A percentile compares a stretch with the other conserved stretches of the same genome.
phyloP scores from a whole-genome alignment of 2,888 invertebrate genomes.

The Xestia rhomboidea region DNA sequence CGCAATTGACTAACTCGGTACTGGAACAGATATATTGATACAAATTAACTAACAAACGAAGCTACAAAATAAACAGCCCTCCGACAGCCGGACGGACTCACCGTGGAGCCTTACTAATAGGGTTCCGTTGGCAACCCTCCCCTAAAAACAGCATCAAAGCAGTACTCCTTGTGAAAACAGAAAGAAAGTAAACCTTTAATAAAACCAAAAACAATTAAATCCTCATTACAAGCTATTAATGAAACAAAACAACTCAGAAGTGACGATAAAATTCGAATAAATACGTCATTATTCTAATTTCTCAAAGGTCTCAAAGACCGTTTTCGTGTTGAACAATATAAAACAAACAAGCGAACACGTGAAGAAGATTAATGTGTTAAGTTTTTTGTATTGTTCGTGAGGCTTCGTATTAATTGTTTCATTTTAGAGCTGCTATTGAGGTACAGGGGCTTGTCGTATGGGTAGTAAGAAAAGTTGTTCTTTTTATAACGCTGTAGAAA shows the following conservation, averaged over 20 bases:
- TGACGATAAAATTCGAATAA: constrained; percentile 72
- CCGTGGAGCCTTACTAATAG: no score
- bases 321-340: constrained; percentile 80
- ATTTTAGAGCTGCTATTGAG: constrained; percentile 80
- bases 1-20: background rate
- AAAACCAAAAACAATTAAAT: constrained; percentile 3
- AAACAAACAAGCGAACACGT: constrained; percentile 81
- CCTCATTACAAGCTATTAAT: constrained; percentile 34
- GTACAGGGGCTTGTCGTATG: constrained; percentile 75
- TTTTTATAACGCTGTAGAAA: constrained; percentile 67
- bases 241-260: constrained; percentile 44
- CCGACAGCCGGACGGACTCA: background rate
- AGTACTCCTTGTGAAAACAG: background rate
- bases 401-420: constrained; percentile 85
- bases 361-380: constrained; percentile 83
- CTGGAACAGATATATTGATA: background rate
- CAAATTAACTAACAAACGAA: background rate
- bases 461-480: constrained; percentile 55
- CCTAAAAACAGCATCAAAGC: background rate
- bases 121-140: background rate
- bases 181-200: background rate
- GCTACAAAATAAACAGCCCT: background rate
- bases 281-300: constrained; percentile 72
- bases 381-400: constrained; percentile 60
- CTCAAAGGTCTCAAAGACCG: constrained; percentile 74